Percentiles rank a stretch among this genome's conserved stretches.
Evolutionary conservation across 2,888 invertebrate species (phyloP).

Genomic region (Ornithoptera alexandrae): DNA sequence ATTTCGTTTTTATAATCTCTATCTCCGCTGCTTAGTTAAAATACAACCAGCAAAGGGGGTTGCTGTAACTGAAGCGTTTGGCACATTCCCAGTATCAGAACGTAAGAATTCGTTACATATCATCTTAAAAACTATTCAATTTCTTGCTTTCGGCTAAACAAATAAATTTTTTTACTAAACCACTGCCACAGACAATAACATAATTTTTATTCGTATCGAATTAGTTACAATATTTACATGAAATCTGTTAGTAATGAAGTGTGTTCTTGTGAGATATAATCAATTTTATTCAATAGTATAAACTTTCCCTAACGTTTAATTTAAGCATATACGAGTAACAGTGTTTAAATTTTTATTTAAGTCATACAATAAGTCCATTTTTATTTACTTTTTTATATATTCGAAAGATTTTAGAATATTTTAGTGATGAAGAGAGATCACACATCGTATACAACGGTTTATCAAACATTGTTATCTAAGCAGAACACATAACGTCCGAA

Average conservation of each 20-base stretch:
- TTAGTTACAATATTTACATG: conserved; percentile 63
- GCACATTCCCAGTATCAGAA: conserved; percentile 74
- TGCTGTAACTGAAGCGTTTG: conserved; percentile 69
- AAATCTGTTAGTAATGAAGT: conserved; percentile 43
- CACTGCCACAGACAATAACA: conserved; percentile 38
- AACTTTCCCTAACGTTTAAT: conserved; percentile 72
- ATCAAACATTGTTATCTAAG: conserved; percentile 70
- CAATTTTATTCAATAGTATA: conserved; percentile 70
- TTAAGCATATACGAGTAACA: conserved; percentile 77
- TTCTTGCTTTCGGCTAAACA: conserved; percentile 51
- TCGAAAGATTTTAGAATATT: conserved; percentile 56
- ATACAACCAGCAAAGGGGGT: conserved; percentile 59
- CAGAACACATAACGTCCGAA: conserved; percentile 54
- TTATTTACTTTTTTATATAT: conserved; percentile 51
- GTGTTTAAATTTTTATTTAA: conserved; percentile 74
- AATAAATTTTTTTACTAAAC: conserved; percentile 40
- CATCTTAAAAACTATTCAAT: conserved; percentile 54
- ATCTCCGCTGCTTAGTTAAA: conserved; percentile 64
- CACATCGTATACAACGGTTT: conserved; percentile 79
- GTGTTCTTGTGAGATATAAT: conserved; percentile 63
- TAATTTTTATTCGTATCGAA: conserved; percentile 51
- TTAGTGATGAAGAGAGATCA: conserved; percentile 70
- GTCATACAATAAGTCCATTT: conserved; percentile 65
- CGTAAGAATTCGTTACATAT: conserved; percentile 51
- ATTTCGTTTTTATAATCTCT: conserved; percentile 56